Evolutionary conservation across 1,140 invertebrate genomes (phyloP).

Genomic region (Rhizoglyphus robini): DNA sequence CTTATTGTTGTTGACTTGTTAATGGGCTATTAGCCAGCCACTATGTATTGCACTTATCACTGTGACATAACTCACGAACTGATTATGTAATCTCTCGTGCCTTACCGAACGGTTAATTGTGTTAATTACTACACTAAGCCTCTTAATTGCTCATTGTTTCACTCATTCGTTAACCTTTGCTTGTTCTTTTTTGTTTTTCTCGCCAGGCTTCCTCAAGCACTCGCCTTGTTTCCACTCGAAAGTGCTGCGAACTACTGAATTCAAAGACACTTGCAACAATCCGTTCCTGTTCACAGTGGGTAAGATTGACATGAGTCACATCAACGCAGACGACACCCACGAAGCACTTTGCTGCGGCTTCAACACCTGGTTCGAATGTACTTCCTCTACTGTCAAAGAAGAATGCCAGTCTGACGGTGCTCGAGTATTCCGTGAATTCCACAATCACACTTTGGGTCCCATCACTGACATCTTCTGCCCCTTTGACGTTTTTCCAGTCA

Average conservation of each 20-base stretch:
- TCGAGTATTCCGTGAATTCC: constrained; percentile 4
- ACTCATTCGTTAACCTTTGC: too few relatives aligned
- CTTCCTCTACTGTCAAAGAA: background rate
- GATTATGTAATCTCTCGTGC: too few relatives aligned
- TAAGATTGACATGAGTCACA: constrained; percentile 11
- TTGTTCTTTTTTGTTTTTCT: too few relatives aligned
- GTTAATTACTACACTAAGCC: too few relatives aligned
- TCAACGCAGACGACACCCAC: constrained; percentile 11
- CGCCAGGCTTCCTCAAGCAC: constrained; percentile 12
- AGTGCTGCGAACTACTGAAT: constrained; percentile 14
- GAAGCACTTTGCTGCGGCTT: constrained; percentile 17
- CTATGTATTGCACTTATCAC: too few relatives aligned
- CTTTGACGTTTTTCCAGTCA: constrained; percentile 5
- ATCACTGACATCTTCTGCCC: constrained; percentile 16
- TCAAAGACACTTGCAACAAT: background rate
- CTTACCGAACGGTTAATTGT: too few relatives aligned
- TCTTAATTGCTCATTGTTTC: too few relatives aligned
- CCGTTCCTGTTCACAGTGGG: background rate
- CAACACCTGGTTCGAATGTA: constrained; percentile 16
- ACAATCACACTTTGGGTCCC: background rate
- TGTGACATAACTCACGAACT: too few relatives aligned
- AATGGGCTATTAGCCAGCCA: too few relatives aligned
- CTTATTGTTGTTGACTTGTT: too few relatives aligned
- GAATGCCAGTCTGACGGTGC: constrained; percentile 7
- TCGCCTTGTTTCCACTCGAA: constrained; percentile 18